Evolutionary conservation across 1,140 invertebrate genomes (phyloP).

Genomic region (Druon quercuslanigerum): DNA sequence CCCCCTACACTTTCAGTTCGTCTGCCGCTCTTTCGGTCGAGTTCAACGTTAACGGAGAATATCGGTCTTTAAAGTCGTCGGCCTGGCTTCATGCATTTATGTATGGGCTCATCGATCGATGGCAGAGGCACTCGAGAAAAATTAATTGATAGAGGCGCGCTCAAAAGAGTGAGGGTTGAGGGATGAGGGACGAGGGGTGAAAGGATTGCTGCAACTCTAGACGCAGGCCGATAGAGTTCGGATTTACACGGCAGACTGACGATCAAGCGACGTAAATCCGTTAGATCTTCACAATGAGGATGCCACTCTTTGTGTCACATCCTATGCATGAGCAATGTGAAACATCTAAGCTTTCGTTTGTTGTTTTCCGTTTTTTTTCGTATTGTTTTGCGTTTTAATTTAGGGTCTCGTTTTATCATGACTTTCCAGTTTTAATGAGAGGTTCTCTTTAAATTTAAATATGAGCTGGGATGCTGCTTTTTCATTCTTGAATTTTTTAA

Average conservation of each 20-base stretch:
- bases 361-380: background rate
- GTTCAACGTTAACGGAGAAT: conserved; percentile 51
- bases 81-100: conserved; percentile 52
- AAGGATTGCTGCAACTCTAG: conserved; percentile 31
- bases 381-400: too few relatives aligned
- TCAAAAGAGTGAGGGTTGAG: conserved; percentile 32
- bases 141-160: conserved; percentile 54
- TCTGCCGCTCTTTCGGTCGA: conserved; percentile 33
- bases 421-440: too few relatives aligned
- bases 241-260: conserved; percentile 36
- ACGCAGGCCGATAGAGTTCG: conserved; percentile 30
- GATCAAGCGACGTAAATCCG: conserved; percentile 46
- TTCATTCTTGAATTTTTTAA: too few relatives aligned
- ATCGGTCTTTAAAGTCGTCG: conserved; percentile 53
- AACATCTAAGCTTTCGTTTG: background rate
- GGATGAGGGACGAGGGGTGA: conserved; percentile 9
- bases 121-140: conserved; percentile 53
- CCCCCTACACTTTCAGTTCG: conserved; percentile 16
- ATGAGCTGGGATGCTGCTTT: too few relatives aligned
- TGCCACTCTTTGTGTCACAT: conserved; percentile 30
- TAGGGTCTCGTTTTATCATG: too few relatives aligned
- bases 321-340: conserved; percentile 27
- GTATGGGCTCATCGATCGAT: conserved; percentile 57
- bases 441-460: too few relatives aligned
- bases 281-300: conserved; percentile 44